phyloP scores from a whole-genome alignment of 2,888 invertebrate genomes.

The Scaptomyza flava region DNA sequence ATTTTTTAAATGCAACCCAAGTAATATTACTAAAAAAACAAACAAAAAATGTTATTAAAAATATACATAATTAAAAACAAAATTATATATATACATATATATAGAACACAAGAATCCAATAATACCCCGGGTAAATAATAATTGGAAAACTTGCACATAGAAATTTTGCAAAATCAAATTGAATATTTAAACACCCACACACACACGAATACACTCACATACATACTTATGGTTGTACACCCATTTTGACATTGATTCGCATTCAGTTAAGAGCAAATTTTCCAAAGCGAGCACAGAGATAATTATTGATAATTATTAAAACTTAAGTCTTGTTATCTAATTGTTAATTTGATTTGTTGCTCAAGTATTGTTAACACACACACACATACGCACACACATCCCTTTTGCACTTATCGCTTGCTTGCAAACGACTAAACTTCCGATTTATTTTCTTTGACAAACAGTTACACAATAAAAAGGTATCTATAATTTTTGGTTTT shows the following conservation, averaged over 20 bases:
- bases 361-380: conserved; percentile 59
- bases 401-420: conserved; percentile 16
- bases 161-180: conserved; percentile 37
- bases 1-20: conserved; percentile 58
- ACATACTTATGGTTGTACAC: conserved; percentile 74
- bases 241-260: conserved; percentile 25
- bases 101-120: conserved; percentile 28
- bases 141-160: conserved; percentile 54
- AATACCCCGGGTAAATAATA: conserved; percentile 28
- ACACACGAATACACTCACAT: conserved; percentile 31
- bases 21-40: conserved; percentile 23
- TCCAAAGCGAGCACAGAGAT: conserved; percentile 16
- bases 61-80: conserved; percentile 48
- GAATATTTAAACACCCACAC: conserved; percentile 32
- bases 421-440: conserved; percentile 26
- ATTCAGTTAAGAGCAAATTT: conserved; percentile 29
- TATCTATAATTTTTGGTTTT: conserved; percentile 73
- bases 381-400: conserved; percentile 10
- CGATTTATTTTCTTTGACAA: neutral
- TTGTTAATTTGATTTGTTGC: conserved; percentile 64
- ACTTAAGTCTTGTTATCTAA: conserved; percentile 43
- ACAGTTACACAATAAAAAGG: conserved; percentile 12
- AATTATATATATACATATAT: conserved; percentile 28
- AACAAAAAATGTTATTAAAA: conserved; percentile 49
- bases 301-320: conserved; percentile 32